Percentiles rank a stretch among this genome's conserved stretches.
Evolutionary conservation across 1,140 invertebrate genomes (phyloP).

Genomic region (Drosophila orosa): DNA sequence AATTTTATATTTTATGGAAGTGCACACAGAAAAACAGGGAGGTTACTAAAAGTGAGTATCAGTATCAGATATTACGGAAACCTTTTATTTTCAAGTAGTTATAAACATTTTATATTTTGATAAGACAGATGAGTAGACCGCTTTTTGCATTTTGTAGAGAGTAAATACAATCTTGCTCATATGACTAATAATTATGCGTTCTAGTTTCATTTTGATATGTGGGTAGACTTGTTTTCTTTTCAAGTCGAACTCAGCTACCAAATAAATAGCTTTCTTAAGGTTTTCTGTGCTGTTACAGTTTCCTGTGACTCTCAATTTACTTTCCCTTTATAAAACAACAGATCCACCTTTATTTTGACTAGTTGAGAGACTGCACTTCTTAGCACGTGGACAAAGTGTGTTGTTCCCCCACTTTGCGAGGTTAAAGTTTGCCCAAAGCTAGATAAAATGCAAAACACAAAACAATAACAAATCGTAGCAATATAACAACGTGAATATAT

Average conservation of each 20-base stretch:
- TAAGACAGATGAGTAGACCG: background rate
- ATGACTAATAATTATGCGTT: constrained; percentile 10
- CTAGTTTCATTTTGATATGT: constrained; percentile 3
- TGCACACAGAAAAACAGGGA: constrained; percentile 5
- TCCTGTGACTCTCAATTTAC: background rate
- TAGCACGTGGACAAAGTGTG: constrained; percentile 64
- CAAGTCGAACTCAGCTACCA: background rate
- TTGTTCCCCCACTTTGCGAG: background rate
- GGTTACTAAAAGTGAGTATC: background rate
- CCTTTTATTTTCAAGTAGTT: background rate
- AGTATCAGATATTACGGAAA: too few species aligned
- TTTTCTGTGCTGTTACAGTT: background rate
- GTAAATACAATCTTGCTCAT: background rate
- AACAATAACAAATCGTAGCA: constrained; percentile 63
- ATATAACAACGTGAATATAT: constrained; percentile 34
- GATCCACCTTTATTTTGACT: too few species aligned
- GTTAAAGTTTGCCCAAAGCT: constrained; percentile 34
- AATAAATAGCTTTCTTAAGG: background rate
- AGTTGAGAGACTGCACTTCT: constrained; percentile 1
- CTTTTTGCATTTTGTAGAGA: background rate
- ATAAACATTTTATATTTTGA: background rate
- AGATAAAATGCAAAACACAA: constrained; percentile 45
- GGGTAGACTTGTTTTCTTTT: constrained; percentile 3
- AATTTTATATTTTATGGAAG: background rate
- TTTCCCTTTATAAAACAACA: constrained; percentile 19